Evolutionary conservation across 2,113 vertebrate species (phyloP).

Genomic region (Clarias macrocephalus): DNA sequence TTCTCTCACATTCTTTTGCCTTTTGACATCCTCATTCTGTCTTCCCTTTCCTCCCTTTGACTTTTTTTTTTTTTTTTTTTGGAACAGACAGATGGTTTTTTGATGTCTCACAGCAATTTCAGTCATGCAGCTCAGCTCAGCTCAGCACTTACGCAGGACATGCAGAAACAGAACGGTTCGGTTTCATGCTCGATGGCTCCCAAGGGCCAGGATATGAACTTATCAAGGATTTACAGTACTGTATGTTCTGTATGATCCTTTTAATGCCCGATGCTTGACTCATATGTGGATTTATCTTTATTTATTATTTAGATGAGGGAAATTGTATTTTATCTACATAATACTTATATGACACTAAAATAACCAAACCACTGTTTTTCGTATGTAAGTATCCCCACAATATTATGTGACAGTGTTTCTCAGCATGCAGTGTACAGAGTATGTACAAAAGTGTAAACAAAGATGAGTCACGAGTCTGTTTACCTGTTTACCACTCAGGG

Average conservation of each 20-base stretch:
- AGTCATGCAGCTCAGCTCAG: slow-evolving; percentile 35
- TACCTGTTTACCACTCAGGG: neutral
- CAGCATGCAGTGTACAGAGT: neutral
- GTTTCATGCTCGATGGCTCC: slow-evolving; percentile 16
- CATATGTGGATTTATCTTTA: neutral
- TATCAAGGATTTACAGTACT: slow-evolving; percentile 31
- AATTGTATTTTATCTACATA: neutral
- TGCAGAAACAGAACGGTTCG: slow-evolving; percentile 4
- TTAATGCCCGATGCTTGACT: neutral
- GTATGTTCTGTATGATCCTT: slow-evolving; percentile 8
- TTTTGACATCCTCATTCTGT: neutral
- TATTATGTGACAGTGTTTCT: neutral
- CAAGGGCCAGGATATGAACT: slow-evolving; percentile 26
- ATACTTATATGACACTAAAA: neutral
- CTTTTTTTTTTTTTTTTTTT: slow-evolving; percentile 8
- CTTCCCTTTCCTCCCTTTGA: neutral
- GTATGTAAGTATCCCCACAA: neutral
- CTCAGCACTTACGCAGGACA: slow-evolving; percentile 30
- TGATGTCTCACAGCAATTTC: slow-evolving; percentile 31
- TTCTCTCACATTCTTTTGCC: neutral
- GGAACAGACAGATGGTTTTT: slow-evolving; percentile 39
- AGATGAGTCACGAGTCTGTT: too few relatives aligned
- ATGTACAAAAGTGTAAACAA: too few relatives aligned
- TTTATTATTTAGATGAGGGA: too few relatives aligned
- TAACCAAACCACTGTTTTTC: neutral